Evolutionary conservation across 2,113 vertebrate species (phyloP).

Genomic region (Hydropotes inermis): DNA sequence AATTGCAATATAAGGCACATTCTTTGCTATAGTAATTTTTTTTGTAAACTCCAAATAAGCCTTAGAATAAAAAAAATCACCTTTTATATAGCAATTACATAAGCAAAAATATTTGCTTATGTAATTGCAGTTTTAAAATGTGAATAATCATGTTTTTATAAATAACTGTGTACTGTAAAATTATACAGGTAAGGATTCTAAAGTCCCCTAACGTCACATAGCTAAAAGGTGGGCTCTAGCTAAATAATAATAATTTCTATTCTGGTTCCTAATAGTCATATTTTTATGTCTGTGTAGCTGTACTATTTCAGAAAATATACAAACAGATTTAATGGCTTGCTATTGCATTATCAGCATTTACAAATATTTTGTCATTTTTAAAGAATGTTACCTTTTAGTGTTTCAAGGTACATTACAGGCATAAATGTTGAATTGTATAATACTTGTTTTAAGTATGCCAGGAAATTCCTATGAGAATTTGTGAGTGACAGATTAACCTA

Average conservation of each 20-base stretch:
- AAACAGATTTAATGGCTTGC: background rate
- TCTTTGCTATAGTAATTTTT: background rate
- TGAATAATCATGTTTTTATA: background rate
- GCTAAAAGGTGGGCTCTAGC: background rate
- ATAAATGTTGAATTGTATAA: background rate
- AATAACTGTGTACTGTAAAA: background rate
- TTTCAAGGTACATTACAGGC: background rate
- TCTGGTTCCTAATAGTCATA: background rate
- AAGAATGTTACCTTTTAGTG: background rate
- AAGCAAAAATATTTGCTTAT: background rate
- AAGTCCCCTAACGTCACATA: background rate
- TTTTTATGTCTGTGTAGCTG: background rate
- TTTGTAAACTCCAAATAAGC: background rate
- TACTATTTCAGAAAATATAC: background rate
- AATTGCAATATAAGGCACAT: background rate
- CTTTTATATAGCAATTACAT: background rate
- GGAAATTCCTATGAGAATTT: background rate
- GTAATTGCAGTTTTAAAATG: background rate
- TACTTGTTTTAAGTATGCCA: background rate
- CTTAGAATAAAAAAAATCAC: background rate
- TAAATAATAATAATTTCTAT: background rate
- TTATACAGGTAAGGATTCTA: background rate
- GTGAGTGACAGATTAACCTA: background rate
- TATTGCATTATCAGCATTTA: background rate
- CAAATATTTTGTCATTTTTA: background rate